Conservation (phyloP, 2,888 invertebrate genomes). For the Synergus umbraculus region DNA sequence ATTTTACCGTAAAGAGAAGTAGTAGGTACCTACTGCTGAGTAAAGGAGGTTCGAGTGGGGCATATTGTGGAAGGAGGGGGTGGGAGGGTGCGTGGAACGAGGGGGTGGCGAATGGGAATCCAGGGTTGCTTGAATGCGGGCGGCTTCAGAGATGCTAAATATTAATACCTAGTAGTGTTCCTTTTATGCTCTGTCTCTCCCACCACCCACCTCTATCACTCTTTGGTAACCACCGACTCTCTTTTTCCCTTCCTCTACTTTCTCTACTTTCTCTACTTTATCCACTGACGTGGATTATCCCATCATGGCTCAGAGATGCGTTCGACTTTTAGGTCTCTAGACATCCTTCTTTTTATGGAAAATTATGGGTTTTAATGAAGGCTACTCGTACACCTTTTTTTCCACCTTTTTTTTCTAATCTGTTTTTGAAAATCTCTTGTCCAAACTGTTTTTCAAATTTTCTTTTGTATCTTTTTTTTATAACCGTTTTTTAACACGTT, state of each 20-base stretch:
- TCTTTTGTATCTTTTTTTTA: too few species aligned
- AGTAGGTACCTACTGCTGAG: slow-evolving; percentile 57
- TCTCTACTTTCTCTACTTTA: slow-evolving; percentile 55
- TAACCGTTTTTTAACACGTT: too few species aligned
- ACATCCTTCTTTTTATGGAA: too few species aligned
- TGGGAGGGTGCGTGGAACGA: slow-evolving; percentile 43
- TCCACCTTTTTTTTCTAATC: too few species aligned
- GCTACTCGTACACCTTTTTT: too few species aligned
- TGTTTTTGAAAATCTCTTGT: too few species aligned
- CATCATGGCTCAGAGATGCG: slow-evolving; percentile 38
- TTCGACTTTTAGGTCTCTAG: neutral
- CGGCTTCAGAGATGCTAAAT: slow-evolving; percentile 76
- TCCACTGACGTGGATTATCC: slow-evolving; percentile 50
- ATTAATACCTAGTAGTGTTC: slow-evolving; percentile 77
- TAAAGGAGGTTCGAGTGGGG: slow-evolving; percentile 63
- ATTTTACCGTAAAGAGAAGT: slow-evolving; percentile 74
- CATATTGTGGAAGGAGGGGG: slow-evolving; percentile 31
- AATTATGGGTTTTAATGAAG: too few species aligned
- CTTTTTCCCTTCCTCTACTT: slow-evolving; percentile 49
- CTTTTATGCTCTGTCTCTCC: slow-evolving; percentile 70
- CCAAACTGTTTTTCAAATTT: too few species aligned
- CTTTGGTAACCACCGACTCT: slow-evolving; percentile 54
- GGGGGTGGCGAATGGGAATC: slow-evolving; percentile 69
- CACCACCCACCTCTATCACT: slow-evolving; percentile 63
- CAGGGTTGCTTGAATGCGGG: slow-evolving; percentile 73